phyloP scores from a whole-genome alignment of 2,888 invertebrate species.

The Cryptophagus acutangulus region DNA sequence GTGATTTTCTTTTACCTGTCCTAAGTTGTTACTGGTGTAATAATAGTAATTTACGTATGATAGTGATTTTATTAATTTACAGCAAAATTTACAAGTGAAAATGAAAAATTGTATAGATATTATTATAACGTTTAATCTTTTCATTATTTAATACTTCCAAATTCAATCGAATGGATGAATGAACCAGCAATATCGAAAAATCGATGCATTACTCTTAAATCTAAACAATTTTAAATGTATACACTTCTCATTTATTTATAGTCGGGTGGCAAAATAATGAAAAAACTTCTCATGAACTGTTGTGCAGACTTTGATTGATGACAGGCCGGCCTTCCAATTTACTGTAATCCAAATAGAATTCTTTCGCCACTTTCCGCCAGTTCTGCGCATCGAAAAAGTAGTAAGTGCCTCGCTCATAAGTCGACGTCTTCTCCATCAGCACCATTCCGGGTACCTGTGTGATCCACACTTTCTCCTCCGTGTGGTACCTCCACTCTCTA shows the following conservation, averaged over 20 bases:
- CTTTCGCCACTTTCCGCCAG: conserved; percentile 98
- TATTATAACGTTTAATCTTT: too few relatives aligned
- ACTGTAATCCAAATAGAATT: conserved; percentile 98
- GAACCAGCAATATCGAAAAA: too few relatives aligned
- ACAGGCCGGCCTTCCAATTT: conserved; percentile 93
- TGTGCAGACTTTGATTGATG: conserved; percentile 55
- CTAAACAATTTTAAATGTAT: conserved; percentile 40
- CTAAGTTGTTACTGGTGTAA: too few relatives aligned
- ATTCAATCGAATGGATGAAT: too few relatives aligned
- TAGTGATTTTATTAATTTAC: too few relatives aligned
- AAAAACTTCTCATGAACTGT: conserved; percentile 28
- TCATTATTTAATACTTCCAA: too few relatives aligned
- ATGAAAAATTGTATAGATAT: too few relatives aligned
- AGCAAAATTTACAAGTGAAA: too few relatives aligned
- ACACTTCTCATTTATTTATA: conserved; percentile 48
- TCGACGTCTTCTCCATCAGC: conserved; percentile 89
- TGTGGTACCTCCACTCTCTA: conserved; percentile 99
- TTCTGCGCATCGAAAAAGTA: conserved; percentile 99
- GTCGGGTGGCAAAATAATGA: conserved; percentile 20
- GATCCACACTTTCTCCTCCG: conserved; percentile 98
- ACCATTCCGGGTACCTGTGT: conserved; percentile 95
- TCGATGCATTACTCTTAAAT: too few relatives aligned
- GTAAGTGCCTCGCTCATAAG: conserved; percentile 98
- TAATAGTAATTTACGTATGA: too few relatives aligned
- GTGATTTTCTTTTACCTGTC: too few relatives aligned